Conservation (phyloP, 2,888 invertebrate genomes). For the Lasioglossum malachurum region DNA sequence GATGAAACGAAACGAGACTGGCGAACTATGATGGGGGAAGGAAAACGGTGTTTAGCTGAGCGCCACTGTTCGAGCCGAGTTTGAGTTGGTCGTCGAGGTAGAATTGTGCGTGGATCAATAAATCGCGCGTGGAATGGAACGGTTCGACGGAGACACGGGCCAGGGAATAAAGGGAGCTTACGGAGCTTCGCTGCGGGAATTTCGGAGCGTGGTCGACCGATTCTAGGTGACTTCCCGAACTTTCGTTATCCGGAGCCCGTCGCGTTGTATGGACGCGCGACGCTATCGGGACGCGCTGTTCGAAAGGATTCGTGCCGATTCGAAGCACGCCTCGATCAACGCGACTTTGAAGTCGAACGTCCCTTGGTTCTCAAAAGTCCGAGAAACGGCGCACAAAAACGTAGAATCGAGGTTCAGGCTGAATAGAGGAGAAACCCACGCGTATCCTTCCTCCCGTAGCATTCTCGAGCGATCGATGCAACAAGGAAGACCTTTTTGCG, state of each 20-base stretch:
- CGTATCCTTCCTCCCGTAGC: not conserved
- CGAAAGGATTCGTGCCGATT: not conserved
- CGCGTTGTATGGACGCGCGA: not conserved
- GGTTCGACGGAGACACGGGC: constrained; percentile 76
- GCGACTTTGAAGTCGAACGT: not conserved
- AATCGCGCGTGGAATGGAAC: constrained; percentile 81
- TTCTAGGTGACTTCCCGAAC: not conserved
- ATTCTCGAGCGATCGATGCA: not conserved
- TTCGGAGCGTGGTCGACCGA: constrained; percentile 26
- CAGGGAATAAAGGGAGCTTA: constrained; percentile 75
- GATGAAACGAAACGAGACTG: not conserved
- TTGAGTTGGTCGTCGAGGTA: constrained; percentile 70
- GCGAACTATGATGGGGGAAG: not conserved
- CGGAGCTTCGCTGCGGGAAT: constrained; percentile 42
- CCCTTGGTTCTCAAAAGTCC: not conserved
- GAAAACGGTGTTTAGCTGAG: constrained; percentile 52
- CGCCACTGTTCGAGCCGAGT: constrained; percentile 72
- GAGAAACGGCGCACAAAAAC: not conserved
- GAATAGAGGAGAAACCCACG: not conserved
- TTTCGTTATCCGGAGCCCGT: constrained; percentile 16
- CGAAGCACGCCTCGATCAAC: not conserved
- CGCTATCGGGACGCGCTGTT: not conserved
- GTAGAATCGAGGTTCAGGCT: not conserved
- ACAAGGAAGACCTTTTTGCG: constrained; percentile 6
- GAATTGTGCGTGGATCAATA: constrained; percentile 85